Evolutionary conservation across 2,797 vertebrate genomes (phyloP).

Genomic region (Anolis apletophallus): DNA sequence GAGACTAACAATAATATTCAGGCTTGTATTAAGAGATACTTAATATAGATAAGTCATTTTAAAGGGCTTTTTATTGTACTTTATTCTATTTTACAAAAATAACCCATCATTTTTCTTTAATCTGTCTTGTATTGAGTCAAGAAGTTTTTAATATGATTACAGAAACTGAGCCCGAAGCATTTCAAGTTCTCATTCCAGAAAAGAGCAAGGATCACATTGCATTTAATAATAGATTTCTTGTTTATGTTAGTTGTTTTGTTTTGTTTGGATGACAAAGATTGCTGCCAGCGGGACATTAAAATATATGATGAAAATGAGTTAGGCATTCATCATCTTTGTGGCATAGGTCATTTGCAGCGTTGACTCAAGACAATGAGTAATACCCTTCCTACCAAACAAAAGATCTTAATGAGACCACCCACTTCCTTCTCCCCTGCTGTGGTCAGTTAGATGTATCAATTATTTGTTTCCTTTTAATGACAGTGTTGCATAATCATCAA

Average conservation of each 20-base stretch:
- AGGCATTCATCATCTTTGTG: conserved; percentile 71
- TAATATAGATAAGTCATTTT: neutral
- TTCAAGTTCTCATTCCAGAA: conserved; percentile 3
- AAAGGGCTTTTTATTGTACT: neutral
- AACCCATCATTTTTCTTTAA: neutral
- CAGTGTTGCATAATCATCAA: conserved; percentile 53
- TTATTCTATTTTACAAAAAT: neutral
- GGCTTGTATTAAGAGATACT: neutral
- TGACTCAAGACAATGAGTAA: conserved; percentile 66
- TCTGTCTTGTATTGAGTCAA: neutral
- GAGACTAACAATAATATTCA: no score
- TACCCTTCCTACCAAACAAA: conserved; percentile 61
- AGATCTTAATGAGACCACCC: conserved; percentile 74
- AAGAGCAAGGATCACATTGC: neutral
- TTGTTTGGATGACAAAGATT: conserved; percentile 59
- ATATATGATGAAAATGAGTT: conserved; percentile 74
- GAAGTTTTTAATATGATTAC: neutral
- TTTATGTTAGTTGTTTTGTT: conserved; percentile 49
- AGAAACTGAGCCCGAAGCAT: neutral
- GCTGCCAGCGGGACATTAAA: conserved; percentile 69
- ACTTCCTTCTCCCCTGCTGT: conserved; percentile 67
- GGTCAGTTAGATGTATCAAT: conserved; percentile 71
- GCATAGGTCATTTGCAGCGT: conserved; percentile 68
- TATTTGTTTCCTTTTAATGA: conserved; percentile 66
- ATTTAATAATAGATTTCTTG: conserved; percentile 50